Evolutionary conservation across 2,113 vertebrate genomes (phyloP), one percentile per base, ranked within the genome.

Genomic region (Ailurus styani): DNA sequence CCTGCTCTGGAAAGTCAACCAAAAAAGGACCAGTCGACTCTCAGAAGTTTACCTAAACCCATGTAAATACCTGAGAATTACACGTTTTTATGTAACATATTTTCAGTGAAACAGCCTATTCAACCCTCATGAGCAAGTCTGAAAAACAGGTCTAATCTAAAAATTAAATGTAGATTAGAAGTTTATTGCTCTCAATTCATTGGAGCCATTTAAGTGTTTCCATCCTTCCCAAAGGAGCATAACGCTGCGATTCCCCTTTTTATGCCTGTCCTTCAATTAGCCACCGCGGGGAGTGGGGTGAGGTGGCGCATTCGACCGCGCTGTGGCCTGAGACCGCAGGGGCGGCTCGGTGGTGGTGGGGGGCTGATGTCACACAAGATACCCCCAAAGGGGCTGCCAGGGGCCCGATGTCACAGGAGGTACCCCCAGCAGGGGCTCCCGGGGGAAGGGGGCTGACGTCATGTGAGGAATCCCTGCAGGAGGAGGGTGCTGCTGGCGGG

Each of bases 21-120:
- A 52, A 94, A 96, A 52, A 91, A 70, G 90, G 47, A 79, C 18
- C 9, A 93, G 21, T 87, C 94, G 87, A 14, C 87, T 98, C 98
- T 88, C 45, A 94, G 96, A 95, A 66, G 42, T 97, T 98, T 96
- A 82, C 11, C 23, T 68, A 87, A 87, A 8, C 86, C 62, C 29
- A 79, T 27, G 57, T 47, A 98, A 86, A 50, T 20, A 72, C 88
- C 93, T 40, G 66, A 96, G 31, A 92, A 89, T 96, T 54, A 45
- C 37, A 88, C 55, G 79, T 54, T 96, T 66, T 70, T 34, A 79
- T 73, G 50, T 68, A 93, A 97, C 98, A 82, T 82, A 57, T 12
- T 55, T 96, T 20, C 21, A 87, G 50, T 13, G 95, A 68, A 86
- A 87, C 11, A 60, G 66, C 20, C 47, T 50, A 87, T 87, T 93